Percentiles rank a stretch among this genome's conserved stretches.
phyloP scores from a whole-genome alignment of 2,113 vertebrate species.

The Vombatus ursinus region DNA sequence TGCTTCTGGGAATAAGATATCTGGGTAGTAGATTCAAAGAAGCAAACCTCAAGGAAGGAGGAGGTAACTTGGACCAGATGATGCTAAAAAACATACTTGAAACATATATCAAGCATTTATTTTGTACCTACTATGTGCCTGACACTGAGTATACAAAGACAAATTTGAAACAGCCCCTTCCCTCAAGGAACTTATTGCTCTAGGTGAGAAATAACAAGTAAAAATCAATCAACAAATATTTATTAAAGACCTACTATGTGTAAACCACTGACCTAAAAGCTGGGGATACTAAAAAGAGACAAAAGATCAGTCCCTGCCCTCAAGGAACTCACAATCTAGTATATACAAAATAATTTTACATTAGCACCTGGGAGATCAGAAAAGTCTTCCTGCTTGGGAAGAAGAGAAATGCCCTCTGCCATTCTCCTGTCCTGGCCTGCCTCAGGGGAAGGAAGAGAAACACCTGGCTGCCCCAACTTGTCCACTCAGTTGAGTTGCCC shows the following conservation, averaged over 20 bases:
- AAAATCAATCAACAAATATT: background rate
- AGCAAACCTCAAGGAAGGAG: too few species aligned
- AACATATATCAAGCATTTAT: background rate
- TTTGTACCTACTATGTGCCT: background rate
- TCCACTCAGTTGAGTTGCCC: background rate
- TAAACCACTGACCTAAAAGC: background rate
- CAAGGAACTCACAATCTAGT: background rate
- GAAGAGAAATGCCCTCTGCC: background rate
- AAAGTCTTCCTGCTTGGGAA: background rate
- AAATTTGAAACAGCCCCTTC: background rate
- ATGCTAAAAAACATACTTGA: background rate
- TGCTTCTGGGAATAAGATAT: background rate
- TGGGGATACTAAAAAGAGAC: background rate
- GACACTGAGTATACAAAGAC: background rate
- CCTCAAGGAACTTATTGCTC: background rate
- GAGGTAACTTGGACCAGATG: background rate
- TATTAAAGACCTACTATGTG: background rate
- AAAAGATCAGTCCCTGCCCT: background rate
- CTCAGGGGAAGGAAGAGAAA: background rate
- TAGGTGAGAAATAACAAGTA: background rate
- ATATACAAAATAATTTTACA: background rate
- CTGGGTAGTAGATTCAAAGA: background rate
- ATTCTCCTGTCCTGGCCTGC: background rate
- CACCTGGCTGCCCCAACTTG: background rate
- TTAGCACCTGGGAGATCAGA: background rate